Conservation (phyloP, 2,888 invertebrate genomes). For the Listrodromus nycthemerus region DNA sequence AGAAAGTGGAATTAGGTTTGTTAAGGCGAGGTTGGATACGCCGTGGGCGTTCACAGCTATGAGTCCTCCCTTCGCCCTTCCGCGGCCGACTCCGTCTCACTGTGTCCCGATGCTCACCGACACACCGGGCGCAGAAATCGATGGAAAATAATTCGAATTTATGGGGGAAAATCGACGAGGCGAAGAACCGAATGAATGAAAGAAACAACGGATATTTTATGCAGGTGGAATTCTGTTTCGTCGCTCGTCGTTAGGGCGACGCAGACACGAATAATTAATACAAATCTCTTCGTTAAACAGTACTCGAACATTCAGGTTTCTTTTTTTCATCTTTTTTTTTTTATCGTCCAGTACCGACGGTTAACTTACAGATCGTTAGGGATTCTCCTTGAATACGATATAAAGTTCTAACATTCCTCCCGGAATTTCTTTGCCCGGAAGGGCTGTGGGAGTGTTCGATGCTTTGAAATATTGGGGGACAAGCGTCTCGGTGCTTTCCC, state of each 20-base stretch:
- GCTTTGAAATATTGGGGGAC: conserved; percentile 24
- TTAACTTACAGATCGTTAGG: background rate
- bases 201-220: conserved; percentile 20
- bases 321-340: background rate
- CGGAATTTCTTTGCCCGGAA: conserved; percentile 1
- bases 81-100: background rate
- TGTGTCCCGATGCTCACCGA: conserved; percentile 16
- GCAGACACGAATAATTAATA: conserved; percentile 49
- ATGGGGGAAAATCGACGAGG: conserved; percentile 19
- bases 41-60: conserved; percentile 40
- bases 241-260: conserved; percentile 29
- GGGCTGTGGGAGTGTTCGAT: conserved; percentile 4
- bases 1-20: conserved; percentile 59
- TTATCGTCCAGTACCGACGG: background rate
- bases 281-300: conserved; percentile 40
- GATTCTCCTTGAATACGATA: conserved; percentile 3
- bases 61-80: background rate
- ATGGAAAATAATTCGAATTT: conserved; percentile 55
- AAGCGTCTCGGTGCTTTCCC: background rate
- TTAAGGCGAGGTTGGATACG: conserved; percentile 52
- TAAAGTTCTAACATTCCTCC: conserved; percentile 1
- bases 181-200: background rate
- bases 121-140: conserved; percentile 31
- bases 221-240: conserved; percentile 22
- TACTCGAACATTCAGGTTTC: conserved; percentile 6